Base-by-base conservation (phyloP, 2,888 invertebrate genomes). In the Diadegma fenestrale region DNA sequence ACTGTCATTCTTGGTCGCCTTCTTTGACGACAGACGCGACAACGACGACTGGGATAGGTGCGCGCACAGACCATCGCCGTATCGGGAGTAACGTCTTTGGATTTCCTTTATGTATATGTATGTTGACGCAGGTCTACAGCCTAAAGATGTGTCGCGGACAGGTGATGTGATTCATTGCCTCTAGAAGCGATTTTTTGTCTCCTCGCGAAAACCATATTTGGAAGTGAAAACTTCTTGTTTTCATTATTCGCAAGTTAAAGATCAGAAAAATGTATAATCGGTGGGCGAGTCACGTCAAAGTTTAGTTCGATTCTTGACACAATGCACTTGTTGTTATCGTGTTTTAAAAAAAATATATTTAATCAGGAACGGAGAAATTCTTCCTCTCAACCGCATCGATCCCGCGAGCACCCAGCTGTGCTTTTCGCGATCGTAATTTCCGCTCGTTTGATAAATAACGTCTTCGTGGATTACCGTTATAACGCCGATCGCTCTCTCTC, bases 1-100 rank as follows among this genome's bases (percentile, higher is more conserved):
- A 48, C 72, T 66, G 54, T 43, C 41, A 73, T 73, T 73, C 43
- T 69, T 64, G 33, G 64, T 80, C 41, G 26, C 45, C 54, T 48
- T 63, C 43, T 58, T 68, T 61, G 68, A 58, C 73, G 45, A 68
- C 54, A 12, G 51, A 66, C 14, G 41, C 51, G 75, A 66, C 78
- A 30, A 4, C 79, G 76, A 66, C 71, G 48, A 63, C 37, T n/a
- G 51, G 68, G 72, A 81, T 83, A 80, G 61, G 72, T 73, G 83
- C 80, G 48, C 81, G 81, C 63, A 69, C 77, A 86, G 82, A 54
- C 72, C 76, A 37, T 61, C 14, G 75, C 88, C 88, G 78, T 88
- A 86, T 87, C 85, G 69, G 87, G 85, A 68, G 41, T 80, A 69
- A 41, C 71, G 26, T 68, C 61, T 48, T 68, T 63, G 58, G 17